Percentiles rank a stretch among this genome's conserved stretches.
These are phyloP conservation scores for Macaria notata DNA, from an alignment of 2,888 invertebrate genomes.

Conservation along the genomic window DNA sequence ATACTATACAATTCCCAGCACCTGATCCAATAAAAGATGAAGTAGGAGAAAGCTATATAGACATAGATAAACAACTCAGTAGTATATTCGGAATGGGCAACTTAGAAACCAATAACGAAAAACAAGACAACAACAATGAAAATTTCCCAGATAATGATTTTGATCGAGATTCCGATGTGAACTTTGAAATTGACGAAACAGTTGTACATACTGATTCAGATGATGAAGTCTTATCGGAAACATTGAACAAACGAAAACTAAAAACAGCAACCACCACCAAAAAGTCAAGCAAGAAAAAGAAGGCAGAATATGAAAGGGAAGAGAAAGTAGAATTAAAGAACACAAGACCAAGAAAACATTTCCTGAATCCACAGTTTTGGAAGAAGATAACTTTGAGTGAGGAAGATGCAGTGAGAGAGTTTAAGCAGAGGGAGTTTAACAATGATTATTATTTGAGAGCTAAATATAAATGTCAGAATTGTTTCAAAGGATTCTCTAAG, in stretches of 20 bases:
- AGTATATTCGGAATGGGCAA: slow-evolving; percentile 4
- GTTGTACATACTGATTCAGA: slow-evolving; percentile 1
- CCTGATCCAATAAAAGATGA: slow-evolving; percentile 10
- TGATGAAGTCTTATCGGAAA: slow-evolving; percentile 24
- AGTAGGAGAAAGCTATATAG: slow-evolving; percentile 11
- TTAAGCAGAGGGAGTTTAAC: slow-evolving; percentile 46
- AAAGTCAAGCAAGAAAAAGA: slow-evolving; percentile 8
- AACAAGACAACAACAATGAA: slow-evolving; percentile 1
- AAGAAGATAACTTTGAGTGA: slow-evolving; percentile 54
- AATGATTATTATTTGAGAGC: slow-evolving; percentile 55
- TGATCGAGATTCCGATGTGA: slow-evolving; percentile 4
- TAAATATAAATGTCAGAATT: slow-evolving; percentile 57
- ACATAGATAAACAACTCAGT: slow-evolving; percentile 5
- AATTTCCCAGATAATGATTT: not conserved
- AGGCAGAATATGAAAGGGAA: slow-evolving; percentile 13
- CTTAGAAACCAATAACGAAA: not conserved
- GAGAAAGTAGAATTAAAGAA: slow-evolving; percentile 29
- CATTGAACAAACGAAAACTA: slow-evolving; percentile 3
- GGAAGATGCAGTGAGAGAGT: slow-evolving; percentile 59
- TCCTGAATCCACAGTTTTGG: slow-evolving; percentile 57
- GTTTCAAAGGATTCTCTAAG: slow-evolving; percentile 65
- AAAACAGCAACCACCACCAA: not conserved
- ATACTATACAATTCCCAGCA: not conserved
- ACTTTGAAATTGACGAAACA: slow-evolving; percentile 2
- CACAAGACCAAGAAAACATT: slow-evolving; percentile 34